Conservation (phyloP, 2,888 invertebrate genomes). For the Nemurella pictetii region DNA sequence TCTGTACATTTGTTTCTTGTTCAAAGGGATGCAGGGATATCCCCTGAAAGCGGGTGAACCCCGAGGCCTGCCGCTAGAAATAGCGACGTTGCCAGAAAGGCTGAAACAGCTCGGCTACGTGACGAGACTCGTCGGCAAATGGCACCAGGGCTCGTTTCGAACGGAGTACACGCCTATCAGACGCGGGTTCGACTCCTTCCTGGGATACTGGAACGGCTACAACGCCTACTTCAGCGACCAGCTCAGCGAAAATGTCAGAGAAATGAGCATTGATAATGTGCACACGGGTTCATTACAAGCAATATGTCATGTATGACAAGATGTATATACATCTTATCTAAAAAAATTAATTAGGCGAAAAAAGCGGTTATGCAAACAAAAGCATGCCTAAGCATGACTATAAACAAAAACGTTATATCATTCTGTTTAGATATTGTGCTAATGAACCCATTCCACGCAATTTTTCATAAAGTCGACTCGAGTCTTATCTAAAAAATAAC, state of each 20-base stretch:
- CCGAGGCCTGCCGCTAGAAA: slow-evolving; percentile 55
- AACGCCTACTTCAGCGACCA: slow-evolving; percentile 74
- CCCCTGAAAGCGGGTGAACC: slow-evolving; percentile 53
- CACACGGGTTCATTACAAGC: no score
- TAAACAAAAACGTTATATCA: no score
- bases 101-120: slow-evolving; percentile 68
- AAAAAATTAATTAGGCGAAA: no score
- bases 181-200: slow-evolving; percentile 79
- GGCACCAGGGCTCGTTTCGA: slow-evolving; percentile 82
- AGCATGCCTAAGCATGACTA: no score
- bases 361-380: no score
- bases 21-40: slow-evolving; percentile 54
- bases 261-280: neutral
- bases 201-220: slow-evolving; percentile 76
- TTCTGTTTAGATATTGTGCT: no score
- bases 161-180: slow-evolving; percentile 71
- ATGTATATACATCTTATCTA: no score
- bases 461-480: no score
- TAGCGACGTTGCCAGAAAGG: slow-evolving; percentile 69
- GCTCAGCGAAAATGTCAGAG: slow-evolving; percentile 11
- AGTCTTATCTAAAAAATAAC: no score
- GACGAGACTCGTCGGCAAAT: slow-evolving; percentile 87
- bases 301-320: no score
- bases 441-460: no score
- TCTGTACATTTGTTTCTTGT: neutral